Evolutionary conservation across 2,113 vertebrate species (phyloP).

Genomic region (Ictalurus punctatus): DNA sequence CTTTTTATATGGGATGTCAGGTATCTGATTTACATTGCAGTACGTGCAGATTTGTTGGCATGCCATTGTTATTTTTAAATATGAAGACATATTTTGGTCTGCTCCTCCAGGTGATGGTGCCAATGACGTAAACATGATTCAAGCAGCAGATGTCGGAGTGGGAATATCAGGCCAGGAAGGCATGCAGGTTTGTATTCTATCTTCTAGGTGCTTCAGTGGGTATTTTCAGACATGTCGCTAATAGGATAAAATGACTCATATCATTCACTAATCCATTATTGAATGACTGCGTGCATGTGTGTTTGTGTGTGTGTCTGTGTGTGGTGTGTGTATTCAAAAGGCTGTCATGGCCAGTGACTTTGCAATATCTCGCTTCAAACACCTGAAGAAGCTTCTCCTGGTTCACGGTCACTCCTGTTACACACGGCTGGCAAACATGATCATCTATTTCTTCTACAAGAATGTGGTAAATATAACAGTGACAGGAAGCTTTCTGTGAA

Average conservation of each 20-base stretch:
- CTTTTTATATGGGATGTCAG: neutral
- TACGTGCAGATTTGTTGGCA: neutral
- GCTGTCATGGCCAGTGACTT: constrained; percentile 97
- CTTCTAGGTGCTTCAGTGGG: neutral
- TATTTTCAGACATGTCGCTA: constrained; percentile 29
- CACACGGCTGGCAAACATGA: constrained; percentile 87
- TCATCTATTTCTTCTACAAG: constrained; percentile 96
- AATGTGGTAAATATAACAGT: constrained; percentile 82
- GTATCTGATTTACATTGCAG: neutral
- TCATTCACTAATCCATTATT: constrained; percentile 33
- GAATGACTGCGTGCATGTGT: neutral
- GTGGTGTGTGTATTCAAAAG: constrained; percentile 64
- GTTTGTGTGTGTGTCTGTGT: constrained; percentile 35
- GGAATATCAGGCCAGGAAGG: constrained; percentile 95
- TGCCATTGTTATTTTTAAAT: constrained; percentile 13
- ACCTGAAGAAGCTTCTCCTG: constrained; percentile 89
- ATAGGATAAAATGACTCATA: constrained; percentile 37
- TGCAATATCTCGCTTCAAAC: constrained; percentile 87
- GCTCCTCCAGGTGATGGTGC: constrained; percentile 86
- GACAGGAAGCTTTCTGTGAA: constrained; percentile 14
- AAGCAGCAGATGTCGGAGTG: constrained; percentile 89
- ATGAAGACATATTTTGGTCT: neutral
- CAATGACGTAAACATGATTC: constrained; percentile 96
- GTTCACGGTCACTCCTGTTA: constrained; percentile 96
- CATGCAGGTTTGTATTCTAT: constrained; percentile 84